Evolutionary conservation across 2,888 invertebrate species (phyloP), one percentile per base, ranked within the genome.

Genomic region (Euproctis similis): DNA sequence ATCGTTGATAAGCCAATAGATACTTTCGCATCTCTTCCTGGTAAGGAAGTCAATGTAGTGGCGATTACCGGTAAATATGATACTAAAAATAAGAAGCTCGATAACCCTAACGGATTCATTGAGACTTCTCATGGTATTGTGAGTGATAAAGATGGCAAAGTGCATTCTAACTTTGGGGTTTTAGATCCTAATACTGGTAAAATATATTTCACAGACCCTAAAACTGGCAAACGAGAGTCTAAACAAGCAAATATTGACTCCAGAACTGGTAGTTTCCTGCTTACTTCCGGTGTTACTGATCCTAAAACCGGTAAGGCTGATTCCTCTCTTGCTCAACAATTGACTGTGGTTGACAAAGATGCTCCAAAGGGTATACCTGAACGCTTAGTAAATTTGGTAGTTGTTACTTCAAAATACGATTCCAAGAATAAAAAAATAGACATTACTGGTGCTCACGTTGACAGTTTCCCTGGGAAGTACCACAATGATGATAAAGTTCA

Each of bases 141-240:
- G 39, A 89, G 88, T 46, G 90, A 90, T 41, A 90, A 90, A 70
- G 91, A 91, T 21, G 87, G 89, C 36, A 90, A 89, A 74, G 88
- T 91, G 42, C 90, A 90, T 54, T 52, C 88, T 54, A 71, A 91
- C 86, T 64, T 91, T 82, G 71, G 89, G 77, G 43, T 90, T 75
- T 72, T 88, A 8, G 89, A 88, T 40, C 80, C 82, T 2, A 76
- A 90, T 56, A 87, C 85, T 8, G 89, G 89, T 8, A 85, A 84
- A 43, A 60, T 74, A 44, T 86, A 70, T 61, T 82, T 87, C 14
- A 89, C 87, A 1, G 88, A 89, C 54, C 85, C 82, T 0, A 77
- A 81, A 37, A 88, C 87, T n/a, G 88, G 88, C 1, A 88, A 87
- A 54, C 85, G 87, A 31, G 88, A 88, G 54, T 86, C 87, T 0